Conservation (phyloP, 2,113 vertebrate genomes). For the Eupsittula cactorum region DNA sequence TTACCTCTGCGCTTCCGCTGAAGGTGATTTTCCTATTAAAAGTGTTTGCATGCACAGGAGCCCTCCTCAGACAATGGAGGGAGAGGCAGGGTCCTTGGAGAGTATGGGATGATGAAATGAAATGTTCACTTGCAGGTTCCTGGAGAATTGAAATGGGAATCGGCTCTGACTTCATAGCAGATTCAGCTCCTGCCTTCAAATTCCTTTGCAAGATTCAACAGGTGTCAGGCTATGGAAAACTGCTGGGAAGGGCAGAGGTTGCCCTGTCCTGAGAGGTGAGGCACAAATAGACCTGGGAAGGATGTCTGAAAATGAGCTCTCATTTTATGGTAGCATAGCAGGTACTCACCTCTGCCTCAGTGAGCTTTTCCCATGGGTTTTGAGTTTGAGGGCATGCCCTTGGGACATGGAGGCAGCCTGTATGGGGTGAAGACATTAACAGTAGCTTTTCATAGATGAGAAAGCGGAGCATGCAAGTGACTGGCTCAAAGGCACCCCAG, state of each 20-base stretch:
- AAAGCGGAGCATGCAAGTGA: accelerated
- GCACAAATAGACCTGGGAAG: not conserved
- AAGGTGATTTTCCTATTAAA: not conserved
- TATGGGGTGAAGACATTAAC: too few relatives aligned
- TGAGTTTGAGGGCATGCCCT: not conserved
- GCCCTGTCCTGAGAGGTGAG: not conserved
- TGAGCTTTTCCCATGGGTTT: accelerated
- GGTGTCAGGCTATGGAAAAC: not conserved
- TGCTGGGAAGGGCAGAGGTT: not conserved
- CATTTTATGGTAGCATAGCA: not conserved
- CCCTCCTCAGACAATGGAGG: not conserved
- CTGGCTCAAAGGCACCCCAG: not conserved
- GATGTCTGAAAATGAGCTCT: not conserved
- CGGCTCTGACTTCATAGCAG: not conserved
- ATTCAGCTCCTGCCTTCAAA: not conserved
- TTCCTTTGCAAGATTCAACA: not conserved
- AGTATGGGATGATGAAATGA: not conserved
- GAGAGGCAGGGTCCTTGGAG: not conserved
- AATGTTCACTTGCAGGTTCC: not conserved
- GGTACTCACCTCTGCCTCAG: not conserved
- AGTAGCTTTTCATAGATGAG: not conserved
- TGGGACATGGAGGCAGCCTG: not conserved
- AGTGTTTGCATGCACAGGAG: not conserved
- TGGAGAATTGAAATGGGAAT: not conserved
- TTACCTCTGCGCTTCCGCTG: not conserved